A percentile compares a stretch with the other conserved stretches of the same genome.
Conservation (phyloP, 1,140 invertebrate species). For the Aricia agestis region DNA sequence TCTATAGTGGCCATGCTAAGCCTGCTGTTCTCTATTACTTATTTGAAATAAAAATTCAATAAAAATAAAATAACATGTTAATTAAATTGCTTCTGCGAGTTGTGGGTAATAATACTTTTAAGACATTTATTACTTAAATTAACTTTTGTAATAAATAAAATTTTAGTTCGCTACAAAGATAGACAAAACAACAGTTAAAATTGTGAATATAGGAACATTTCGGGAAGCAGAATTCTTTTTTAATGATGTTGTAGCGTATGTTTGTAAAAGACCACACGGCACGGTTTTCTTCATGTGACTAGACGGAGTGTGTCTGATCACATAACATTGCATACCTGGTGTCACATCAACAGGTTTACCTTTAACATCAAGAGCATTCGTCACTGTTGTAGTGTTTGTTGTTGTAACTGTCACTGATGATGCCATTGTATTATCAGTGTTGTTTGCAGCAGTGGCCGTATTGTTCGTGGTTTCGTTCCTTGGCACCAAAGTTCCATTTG, state of each 20-base stretch:
- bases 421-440: constrained; percentile 34
- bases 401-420: constrained; percentile 56
- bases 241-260: constrained; percentile 57
- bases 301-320: constrained; percentile 47
- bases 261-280: constrained; percentile 56
- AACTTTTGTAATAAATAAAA: no score
- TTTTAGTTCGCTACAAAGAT: constrained; percentile 21
- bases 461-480: constrained; percentile 39
- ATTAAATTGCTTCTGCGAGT: no score
- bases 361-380: constrained; percentile 59
- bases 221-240: constrained; percentile 48
- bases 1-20: no score
- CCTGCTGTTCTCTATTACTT: no score
- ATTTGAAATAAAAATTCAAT: no score
- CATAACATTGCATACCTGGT: constrained; percentile 61
- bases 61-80: no score
- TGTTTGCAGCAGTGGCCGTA: constrained; percentile 29
- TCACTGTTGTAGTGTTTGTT: constrained; percentile 56
- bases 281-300: constrained; percentile 52
- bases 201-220: constrained; percentile 44
- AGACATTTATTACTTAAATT: no score
- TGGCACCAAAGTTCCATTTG: constrained; percentile 59
- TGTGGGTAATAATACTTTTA: no score
- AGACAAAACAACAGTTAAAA: constrained; percentile 41
- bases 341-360: constrained; percentile 59